A percentile compares a stretch with the other conserved stretches of the same genome.
Conservation (phyloP, 2,797 vertebrate genomes). For the Pseudotriccus pelzelni region DNA sequence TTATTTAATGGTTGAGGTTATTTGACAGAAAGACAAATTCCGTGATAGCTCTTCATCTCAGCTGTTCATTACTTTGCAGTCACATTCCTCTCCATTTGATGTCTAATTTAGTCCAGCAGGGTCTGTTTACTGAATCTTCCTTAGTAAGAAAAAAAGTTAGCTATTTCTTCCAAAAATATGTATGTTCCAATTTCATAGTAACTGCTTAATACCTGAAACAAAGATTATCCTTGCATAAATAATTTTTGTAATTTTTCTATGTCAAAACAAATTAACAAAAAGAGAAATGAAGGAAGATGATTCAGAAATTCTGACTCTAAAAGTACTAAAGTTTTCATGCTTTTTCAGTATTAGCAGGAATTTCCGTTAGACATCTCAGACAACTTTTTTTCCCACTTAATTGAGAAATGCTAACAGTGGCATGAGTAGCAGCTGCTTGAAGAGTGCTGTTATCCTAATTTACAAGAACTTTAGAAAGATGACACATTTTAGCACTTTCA, state of each 20-base stretch:
- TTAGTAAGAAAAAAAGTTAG: background rate
- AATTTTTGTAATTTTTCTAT: background rate
- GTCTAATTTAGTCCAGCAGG: background rate
- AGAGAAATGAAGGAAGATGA: background rate
- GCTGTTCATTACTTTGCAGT: background rate
- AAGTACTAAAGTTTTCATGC: background rate
- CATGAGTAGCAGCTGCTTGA: background rate
- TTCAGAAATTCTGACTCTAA: background rate
- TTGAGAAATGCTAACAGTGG: background rate
- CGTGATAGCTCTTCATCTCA: background rate
- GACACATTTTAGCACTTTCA: background rate
- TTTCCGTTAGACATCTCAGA: background rate
- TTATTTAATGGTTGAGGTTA: background rate
- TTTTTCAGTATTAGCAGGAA: background rate
- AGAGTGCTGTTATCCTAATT: background rate
- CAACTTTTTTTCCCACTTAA: background rate
- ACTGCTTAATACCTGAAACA: background rate
- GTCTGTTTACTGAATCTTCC: background rate
- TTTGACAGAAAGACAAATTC: background rate
- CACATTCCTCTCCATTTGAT: background rate
- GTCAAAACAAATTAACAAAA: background rate
- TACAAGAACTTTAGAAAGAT: background rate
- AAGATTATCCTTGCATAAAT: background rate
- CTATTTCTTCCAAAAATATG: background rate
- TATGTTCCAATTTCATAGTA: background rate